These are phyloP conservation scores for Bolborhynchus lineola DNA, from an alignment of 2,113 vertebrate genomes.

Conservation along the genomic window DNA sequence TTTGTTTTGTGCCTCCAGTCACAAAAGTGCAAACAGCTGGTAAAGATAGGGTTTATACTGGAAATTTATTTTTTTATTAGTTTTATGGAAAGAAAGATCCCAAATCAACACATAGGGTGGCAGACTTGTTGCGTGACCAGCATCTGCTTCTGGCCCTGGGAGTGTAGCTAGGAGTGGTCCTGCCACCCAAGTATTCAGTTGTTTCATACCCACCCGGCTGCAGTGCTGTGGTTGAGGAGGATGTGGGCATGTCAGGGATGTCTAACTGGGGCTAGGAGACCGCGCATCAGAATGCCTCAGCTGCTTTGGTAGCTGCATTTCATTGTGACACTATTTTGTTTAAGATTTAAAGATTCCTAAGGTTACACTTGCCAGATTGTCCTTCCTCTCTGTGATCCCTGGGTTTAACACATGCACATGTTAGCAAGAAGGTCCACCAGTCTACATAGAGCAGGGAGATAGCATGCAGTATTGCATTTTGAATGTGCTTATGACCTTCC, in stretches of 20 bases:
- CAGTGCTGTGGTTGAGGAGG: background rate
- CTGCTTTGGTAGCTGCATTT: background rate
- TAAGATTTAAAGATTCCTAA: background rate
- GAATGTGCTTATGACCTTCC: background rate
- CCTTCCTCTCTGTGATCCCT: background rate
- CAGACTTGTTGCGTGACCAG: background rate
- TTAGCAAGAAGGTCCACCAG: background rate
- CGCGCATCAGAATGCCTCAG: background rate
- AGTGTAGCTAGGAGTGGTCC: background rate
- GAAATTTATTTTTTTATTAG: background rate
- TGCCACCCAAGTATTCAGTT: background rate
- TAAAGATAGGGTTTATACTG: background rate
- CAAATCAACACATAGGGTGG: background rate
- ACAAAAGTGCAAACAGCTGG: background rate
- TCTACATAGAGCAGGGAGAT: background rate
- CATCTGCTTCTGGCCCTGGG: background rate
- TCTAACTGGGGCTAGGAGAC: background rate
- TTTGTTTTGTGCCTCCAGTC: background rate
- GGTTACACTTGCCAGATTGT: background rate
- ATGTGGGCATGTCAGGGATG: background rate
- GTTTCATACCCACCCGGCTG: background rate
- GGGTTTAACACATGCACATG: background rate
- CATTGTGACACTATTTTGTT: background rate
- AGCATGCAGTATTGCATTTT: background rate
- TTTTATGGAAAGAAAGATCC: rapidly evolving